Evolutionary conservation across 2,888 invertebrate species (phyloP), one percentile per base, ranked within the genome.

Genomic region (Nasonia oneida): DNA sequence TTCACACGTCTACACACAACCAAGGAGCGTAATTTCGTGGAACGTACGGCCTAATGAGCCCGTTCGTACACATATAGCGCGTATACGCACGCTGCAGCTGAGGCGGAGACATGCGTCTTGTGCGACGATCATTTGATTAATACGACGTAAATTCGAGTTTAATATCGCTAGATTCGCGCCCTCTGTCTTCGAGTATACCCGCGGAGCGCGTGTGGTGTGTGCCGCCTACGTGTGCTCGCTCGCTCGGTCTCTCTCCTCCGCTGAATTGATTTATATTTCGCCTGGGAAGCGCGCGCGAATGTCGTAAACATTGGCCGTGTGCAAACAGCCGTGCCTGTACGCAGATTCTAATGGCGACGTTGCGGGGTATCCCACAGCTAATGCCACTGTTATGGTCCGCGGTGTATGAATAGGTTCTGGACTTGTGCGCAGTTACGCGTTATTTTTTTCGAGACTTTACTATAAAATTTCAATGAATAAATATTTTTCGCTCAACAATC

Each of bases 61-160:
- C 57, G 57, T 57, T 57, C 57, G 57, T 57, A 4, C 1, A 10
- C 10, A 10, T 42, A 42, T 42, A 42, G 42, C 42, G 42, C 18
- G 15, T 33, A 23, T 29, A 3, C 6, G 73, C 12, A 18, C 37
- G 8, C 3, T 5, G 71, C 37, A n/a, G 23, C 73, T 39, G 23
- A 42, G n/a, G n/a, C 73, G 42, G 39, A 39, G 39, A 23, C 23
- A 42, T 47, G 42, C 42, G 42, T 23, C 42, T 42, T 53, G 1
- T 53, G 75, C 33, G 18, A 33, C 50, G 33, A 50, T 75, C 29
- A 75, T 75, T 75, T 53, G 53, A 53, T 50, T 37, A 50, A 50
- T 50, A 75, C 75, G 75, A 57, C 75, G 75, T 53, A 53, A 53
- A 75, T 75, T 75, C 75, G 75, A 75, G 53, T 75, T 75, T 75